Base-by-base conservation (phyloP, 2,888 invertebrate species). In the Spicauda simplicius region DNA sequence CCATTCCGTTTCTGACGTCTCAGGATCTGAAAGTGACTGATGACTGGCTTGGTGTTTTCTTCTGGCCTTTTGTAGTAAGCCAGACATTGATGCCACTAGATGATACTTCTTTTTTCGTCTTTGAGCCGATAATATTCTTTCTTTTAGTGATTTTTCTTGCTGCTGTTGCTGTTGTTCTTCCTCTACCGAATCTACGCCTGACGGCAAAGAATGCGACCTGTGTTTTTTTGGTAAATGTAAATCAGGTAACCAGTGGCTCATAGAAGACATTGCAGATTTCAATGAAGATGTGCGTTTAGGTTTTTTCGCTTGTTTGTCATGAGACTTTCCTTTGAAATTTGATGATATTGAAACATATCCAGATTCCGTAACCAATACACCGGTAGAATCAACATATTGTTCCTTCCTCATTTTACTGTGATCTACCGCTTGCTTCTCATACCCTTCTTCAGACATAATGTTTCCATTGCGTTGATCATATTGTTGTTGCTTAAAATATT, bases 21-120 rank as follows among this genome's bases (percentile, higher is more conserved):
- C 97, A 4, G 96, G 96, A 80, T 97, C 96, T 12, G 97, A 96
- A 61, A 96, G 80, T 0, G 96, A 96, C 76, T 96, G 95, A 73
- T 94, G 92, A 74, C 94, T 92, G 37, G 93, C 88, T 79, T 93
- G 93, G 37, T 94, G 94, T 85, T 95, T 95, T 76, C 96, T 87
- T 82, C 97, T 96, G 0, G 97, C 97, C 90, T 97, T 97, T 84
- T 97, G 97, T 75, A 98, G 90, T 71, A 98, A 95, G 20, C 97
- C 97, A 0, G 97, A 97, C 88, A 98, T 96, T 0, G 97, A 97
- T 0, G 97, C 96, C 0, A 97, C 97, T 63, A 98, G 92, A 6
- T 96, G 95, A 74, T 96, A 96, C 80, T 97, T 97, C 84, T 97
- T 97, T 88, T 97, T 97, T 79, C 96, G 95, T 76, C 93, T 83